Base-by-base conservation (phyloP, 2,113 vertebrate genomes). In the Acanthochromis polyacanthus region DNA sequence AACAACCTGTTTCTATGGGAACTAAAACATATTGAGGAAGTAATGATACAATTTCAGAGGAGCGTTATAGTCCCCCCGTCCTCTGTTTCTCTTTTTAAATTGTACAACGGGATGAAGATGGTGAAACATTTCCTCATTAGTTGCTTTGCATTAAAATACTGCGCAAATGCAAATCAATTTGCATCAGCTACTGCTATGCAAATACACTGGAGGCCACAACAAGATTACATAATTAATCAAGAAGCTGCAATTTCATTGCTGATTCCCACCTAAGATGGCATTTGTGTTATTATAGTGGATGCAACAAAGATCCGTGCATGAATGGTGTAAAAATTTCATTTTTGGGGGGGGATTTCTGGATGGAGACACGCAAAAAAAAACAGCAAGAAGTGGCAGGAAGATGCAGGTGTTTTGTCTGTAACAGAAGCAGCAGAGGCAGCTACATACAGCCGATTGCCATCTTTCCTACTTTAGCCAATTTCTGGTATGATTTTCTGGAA, bases 221-320 rank as follows among this genome's bases (percentile, higher is more conserved):
- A 61, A 51, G 57, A 81, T 84, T 84, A 62, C 75, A 84, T 81
- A 73, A 80, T 86, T 83, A 72, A 86, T 67, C 1, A 22, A 75
- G 51, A 60, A 58, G 7, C 30, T 50, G 70, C 59, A 17, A 79
- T 71, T 72, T 64, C 25, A 64, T 32, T 38, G 65, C 62, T 51
- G 45, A 78, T 72, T 75, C 23, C 32, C 53, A 83, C 71, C 76
- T 78, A 69, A 64, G 50, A 75, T 28, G 32, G 43, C 28, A 66
- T 68, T 50, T 67, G 60, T 80, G 17, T 71, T 55, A 67, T 58
- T 58, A 43, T 52, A 81, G 28, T 20, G 38, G 32, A 50, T 58
- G 5, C 40, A 63, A 57, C 20, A 57, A 75, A 62, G 48, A 43
- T 48, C 19, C 10, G 17, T 36, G n/a, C 22, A 52, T n/a, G 10